phyloP scores from a whole-genome alignment of 2,113 vertebrate species.

The Meleagris gallopavo region DNA sequence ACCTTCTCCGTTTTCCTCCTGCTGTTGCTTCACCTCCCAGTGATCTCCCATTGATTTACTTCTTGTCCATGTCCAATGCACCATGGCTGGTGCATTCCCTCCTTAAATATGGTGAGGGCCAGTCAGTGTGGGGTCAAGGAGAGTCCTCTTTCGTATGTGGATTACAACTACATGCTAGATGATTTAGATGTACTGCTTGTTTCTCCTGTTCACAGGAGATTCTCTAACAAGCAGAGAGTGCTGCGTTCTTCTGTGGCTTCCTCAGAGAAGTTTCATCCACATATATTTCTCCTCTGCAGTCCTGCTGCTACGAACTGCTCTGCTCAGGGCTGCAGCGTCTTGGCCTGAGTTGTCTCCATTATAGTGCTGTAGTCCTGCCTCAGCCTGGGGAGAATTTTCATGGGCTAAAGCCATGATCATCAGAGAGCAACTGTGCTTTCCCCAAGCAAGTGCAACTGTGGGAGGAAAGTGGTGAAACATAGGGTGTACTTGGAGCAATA shows the following conservation, averaged over 20 bases:
- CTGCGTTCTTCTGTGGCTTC: neutral
- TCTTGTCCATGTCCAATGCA: neutral
- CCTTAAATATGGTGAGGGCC: neutral
- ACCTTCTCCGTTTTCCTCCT: neutral
- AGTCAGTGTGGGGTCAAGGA: rapidly evolving
- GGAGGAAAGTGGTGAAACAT: neutral
- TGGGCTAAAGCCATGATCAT: rapidly evolving
- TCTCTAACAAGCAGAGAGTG: neutral
- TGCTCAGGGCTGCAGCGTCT: neutral
- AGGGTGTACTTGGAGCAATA: neutral
- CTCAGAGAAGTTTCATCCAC: neutral
- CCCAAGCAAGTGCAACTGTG: neutral
- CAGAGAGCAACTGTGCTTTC: neutral
- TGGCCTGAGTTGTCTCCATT: neutral
- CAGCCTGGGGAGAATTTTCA: neutral
- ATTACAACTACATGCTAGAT: neutral
- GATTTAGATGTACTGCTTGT: neutral
- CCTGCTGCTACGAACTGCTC: neutral
- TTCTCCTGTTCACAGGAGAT: rapidly evolving
- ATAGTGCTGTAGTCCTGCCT: rapidly evolving
- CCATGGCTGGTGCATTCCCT: neutral
- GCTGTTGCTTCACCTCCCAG: neutral
- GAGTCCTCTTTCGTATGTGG: neutral
- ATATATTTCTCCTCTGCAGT: neutral
- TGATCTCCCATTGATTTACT: neutral